Conservation (phyloP, 2,797 vertebrate species). For the Toxotes lorentzi region DNA sequence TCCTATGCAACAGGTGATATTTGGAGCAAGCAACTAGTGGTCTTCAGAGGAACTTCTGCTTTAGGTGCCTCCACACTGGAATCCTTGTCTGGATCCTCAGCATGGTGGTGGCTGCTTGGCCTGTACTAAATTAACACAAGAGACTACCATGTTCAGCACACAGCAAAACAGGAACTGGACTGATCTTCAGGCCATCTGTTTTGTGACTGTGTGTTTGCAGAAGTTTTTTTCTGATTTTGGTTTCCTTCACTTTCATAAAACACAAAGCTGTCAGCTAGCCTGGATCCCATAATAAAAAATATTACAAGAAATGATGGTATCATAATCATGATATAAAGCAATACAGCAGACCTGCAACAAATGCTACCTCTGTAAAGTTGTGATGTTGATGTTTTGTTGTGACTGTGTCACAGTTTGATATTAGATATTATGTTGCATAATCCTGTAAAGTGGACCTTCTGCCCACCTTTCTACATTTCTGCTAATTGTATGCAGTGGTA, state of each 20-base stretch:
- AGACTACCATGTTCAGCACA: neutral
- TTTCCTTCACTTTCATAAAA: neutral
- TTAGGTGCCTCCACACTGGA: neutral
- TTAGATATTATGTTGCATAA: slow-evolving; percentile 19
- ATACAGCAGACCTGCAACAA: neutral
- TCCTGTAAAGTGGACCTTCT: slow-evolving; percentile 1
- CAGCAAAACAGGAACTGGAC: too few species aligned
- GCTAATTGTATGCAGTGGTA: slow-evolving; percentile 28
- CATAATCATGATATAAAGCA: neutral
- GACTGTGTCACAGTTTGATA: slow-evolving; percentile 4
- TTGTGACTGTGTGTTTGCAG: neutral
- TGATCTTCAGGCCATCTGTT: neutral
- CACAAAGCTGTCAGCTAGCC: neutral
- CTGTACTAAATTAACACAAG: neutral
- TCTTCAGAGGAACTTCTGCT: neutral
- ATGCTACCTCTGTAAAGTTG: neutral
- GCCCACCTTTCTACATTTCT: slow-evolving; percentile 16
- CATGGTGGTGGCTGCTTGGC: neutral
- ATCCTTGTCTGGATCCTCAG: neutral
- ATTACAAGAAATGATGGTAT: neutral
- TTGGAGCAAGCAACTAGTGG: neutral
- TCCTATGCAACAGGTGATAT: neutral
- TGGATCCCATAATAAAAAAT: neutral
- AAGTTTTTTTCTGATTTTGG: neutral
- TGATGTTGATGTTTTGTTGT: slow-evolving; percentile 5